phyloP scores from a whole-genome alignment of 2,888 invertebrate species.

The Epirrhoe tristata region DNA sequence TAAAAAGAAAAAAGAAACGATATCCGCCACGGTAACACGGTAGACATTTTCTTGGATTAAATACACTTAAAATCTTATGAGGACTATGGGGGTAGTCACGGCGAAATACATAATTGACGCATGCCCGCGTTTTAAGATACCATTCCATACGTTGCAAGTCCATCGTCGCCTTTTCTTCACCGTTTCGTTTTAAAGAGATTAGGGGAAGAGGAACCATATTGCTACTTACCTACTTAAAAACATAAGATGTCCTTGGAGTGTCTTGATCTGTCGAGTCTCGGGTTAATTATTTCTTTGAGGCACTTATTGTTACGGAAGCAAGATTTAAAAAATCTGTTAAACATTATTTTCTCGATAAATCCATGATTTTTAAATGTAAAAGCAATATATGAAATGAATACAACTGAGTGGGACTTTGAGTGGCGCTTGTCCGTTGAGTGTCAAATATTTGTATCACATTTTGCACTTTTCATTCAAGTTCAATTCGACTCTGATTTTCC shows the following conservation, averaged over 20 bases:
- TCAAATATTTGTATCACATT: slow-evolving; percentile 15
- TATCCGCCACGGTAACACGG: too few relatives aligned
- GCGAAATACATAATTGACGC: too few relatives aligned
- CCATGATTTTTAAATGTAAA: slow-evolving; percentile 5
- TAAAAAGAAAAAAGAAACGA: not conserved
- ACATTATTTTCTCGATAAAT: not conserved
- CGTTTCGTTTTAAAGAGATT: too few relatives aligned
- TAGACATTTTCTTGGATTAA: too few relatives aligned
- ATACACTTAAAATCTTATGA: too few relatives aligned
- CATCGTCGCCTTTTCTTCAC: too few relatives aligned
- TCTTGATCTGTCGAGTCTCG: not conserved
- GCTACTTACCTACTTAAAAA: too few relatives aligned
- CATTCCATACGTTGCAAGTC: too few relatives aligned
- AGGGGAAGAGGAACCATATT: too few relatives aligned
- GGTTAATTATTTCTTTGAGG: not conserved
- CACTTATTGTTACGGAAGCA: not conserved
- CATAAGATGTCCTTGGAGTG: not conserved
- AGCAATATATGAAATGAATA: slow-evolving; percentile 9
- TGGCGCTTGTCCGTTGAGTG: slow-evolving; percentile 4
- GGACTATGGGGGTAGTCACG: too few relatives aligned
- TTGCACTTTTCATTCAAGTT: slow-evolving; percentile 9
- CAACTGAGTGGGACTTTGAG: slow-evolving; percentile 8
- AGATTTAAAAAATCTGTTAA: not conserved
- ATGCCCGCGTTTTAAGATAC: too few relatives aligned
- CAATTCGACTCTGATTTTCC: slow-evolving; percentile 5